Percentiles rank a stretch among this genome's conserved stretches.
Conservation (phyloP, 2,888 invertebrate genomes). For the Argyresthia goedartella region DNA sequence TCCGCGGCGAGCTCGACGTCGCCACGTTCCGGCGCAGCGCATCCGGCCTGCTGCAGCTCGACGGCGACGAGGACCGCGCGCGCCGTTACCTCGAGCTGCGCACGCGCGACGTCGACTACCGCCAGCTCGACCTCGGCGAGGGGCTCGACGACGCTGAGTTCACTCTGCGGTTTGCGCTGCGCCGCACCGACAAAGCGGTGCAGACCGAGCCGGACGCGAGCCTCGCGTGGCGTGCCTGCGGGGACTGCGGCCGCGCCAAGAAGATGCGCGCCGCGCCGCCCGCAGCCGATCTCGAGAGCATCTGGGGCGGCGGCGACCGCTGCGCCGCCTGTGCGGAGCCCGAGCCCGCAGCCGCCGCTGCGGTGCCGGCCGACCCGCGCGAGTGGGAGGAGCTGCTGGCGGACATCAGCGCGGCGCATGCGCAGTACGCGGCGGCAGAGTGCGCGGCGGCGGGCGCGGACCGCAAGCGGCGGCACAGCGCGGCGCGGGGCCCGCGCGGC, state of each 20-base stretch:
- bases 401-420: slow-evolving; percentile 48
- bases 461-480: too few relatives aligned
- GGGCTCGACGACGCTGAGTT: slow-evolving; percentile 44
- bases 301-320: too few relatives aligned
- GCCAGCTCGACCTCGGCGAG: slow-evolving; percentile 41
- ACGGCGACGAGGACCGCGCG: slow-evolving; percentile 57
- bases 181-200: too few relatives aligned
- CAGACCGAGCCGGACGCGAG: slow-evolving; percentile 35
- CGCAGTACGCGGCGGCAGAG: slow-evolving; percentile 22
- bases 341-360: too few relatives aligned
- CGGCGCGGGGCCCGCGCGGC: slow-evolving; percentile 9
- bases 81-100: slow-evolving; percentile 70
- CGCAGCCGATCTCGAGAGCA: slow-evolving; percentile 47
- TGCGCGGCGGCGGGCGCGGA: slow-evolving; percentile 16
- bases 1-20: slow-evolving; percentile 72
- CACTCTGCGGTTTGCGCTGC: slow-evolving; percentile 24
- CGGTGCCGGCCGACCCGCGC: too few relatives aligned
- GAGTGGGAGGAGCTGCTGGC: slow-evolving; percentile 75
- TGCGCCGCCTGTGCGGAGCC: slow-evolving; percentile 39
- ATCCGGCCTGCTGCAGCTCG: slow-evolving; percentile 73
- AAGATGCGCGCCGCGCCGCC: slow-evolving; percentile 23
- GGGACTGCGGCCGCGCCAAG: too few relatives aligned
- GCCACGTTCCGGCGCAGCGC: slow-evolving; percentile 77
- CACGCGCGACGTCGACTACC: slow-evolving; percentile 47
- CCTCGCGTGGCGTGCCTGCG: too few relatives aligned